These are phyloP conservation scores for Crematogaster levior DNA, from an alignment of 2,888 invertebrate species.

Conservation along the genomic window DNA sequence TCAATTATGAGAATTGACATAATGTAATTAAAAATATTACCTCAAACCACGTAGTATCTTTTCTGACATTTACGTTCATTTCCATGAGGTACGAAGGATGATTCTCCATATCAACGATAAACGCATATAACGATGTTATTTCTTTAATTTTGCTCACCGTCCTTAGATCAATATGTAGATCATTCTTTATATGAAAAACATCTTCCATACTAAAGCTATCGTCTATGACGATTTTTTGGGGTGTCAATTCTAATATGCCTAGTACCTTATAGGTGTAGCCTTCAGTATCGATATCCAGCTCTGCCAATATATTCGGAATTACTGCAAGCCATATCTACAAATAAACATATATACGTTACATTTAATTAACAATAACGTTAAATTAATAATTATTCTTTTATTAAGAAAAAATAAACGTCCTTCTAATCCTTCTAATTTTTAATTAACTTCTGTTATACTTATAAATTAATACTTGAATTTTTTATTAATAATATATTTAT, in stretches of 20 bases:
- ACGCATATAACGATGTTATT: conserved; percentile 86
- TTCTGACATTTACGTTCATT: conserved; percentile 86
- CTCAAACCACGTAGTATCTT: conserved; percentile 86
- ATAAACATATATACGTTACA: neutral
- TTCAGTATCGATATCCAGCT: conserved; percentile 82
- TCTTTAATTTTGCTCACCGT: conserved; percentile 86
- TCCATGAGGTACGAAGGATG: conserved; percentile 85
- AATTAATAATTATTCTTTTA: neutral
- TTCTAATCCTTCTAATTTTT: neutral
- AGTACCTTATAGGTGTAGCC: conserved; percentile 78
- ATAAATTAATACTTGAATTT: conserved; percentile 6
- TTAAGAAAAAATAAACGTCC: too few relatives aligned
- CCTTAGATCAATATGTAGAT: conserved; percentile 87
- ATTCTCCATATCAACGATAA: conserved; percentile 85
- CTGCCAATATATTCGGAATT: conserved; percentile 75
- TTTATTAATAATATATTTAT: neutral
- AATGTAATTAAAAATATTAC: conserved; percentile 69
- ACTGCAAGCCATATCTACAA: conserved; percentile 75
- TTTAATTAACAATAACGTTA: neutral
- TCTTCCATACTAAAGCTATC: conserved; percentile 87
- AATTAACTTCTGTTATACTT: neutral
- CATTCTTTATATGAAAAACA: conserved; percentile 87
- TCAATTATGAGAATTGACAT: neutral
- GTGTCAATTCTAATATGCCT: conserved; percentile 86
- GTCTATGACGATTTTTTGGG: conserved; percentile 87